phyloP scores from a whole-genome alignment of 2,888 invertebrate genomes.

The Sthenelais limicola region DNA sequence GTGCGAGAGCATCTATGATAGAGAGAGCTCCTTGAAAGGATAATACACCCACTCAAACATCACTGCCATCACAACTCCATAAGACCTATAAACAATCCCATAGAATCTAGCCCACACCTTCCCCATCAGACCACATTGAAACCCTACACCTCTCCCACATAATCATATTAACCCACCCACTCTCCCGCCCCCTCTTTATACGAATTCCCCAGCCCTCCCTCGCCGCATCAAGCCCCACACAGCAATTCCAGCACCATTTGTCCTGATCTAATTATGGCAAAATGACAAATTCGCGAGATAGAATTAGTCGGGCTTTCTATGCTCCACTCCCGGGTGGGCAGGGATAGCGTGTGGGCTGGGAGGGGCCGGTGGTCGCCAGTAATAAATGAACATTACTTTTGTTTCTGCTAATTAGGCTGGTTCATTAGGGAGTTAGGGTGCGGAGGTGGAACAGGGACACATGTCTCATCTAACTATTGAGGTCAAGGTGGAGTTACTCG shows the following conservation, averaged over 20 bases:
- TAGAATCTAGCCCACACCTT: too few relatives aligned
- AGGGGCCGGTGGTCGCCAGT: slow-evolving; percentile 2
- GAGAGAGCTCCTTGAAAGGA: too few relatives aligned
- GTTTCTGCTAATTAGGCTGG: slow-evolving; percentile 32
- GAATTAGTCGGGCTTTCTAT: not conserved
- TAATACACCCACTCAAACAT: too few relatives aligned
- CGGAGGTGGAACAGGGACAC: not conserved
- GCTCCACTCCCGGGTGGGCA: not conserved
- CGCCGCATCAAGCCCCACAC: not conserved
- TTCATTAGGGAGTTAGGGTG: slow-evolving; percentile 27
- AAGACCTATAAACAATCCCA: too few relatives aligned
- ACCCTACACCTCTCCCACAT: not conserved
- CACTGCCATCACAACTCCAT: too few relatives aligned
- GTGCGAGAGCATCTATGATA: too few relatives aligned
- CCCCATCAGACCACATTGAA: slow-evolving; percentile 1
- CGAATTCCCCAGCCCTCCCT: not conserved
- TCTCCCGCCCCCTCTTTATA: too few relatives aligned
- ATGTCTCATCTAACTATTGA: too few relatives aligned
- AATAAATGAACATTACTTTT: slow-evolving; percentile 37
- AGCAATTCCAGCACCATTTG: slow-evolving; percentile 24
- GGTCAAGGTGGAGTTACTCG: too few relatives aligned
- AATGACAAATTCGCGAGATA: slow-evolving; percentile 1
- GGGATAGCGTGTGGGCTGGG: not conserved
- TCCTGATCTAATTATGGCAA: slow-evolving; percentile 18
- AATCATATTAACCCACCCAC: too few relatives aligned